These are phyloP conservation scores for Euspilapteryx auroguttella DNA, from an alignment of 2,888 invertebrate genomes.

Conservation along the genomic window DNA sequence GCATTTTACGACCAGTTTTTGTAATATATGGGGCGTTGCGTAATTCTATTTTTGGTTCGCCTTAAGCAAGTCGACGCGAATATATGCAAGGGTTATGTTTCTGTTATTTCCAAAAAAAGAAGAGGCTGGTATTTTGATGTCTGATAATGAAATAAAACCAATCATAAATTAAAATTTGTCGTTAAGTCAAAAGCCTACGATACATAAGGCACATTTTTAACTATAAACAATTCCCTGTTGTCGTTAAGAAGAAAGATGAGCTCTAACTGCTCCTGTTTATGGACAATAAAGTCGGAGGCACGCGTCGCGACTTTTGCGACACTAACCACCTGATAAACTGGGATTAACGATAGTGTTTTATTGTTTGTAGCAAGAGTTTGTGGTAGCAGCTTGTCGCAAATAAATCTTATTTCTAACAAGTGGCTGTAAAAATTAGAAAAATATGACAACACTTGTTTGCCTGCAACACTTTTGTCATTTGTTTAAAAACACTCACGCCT, in stretches of 20 bases:
- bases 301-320: constrained; percentile 31
- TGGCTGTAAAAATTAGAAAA: too few species aligned
- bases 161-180: constrained; percentile 43
- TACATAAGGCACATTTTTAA: constrained; percentile 39
- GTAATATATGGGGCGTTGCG: constrained; percentile 53
- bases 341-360: constrained; percentile 16
- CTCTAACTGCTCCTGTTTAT: constrained; percentile 51
- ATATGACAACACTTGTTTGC: background rate
- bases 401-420: too few species aligned
- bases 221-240: constrained; percentile 47
- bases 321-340: constrained; percentile 26
- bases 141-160: too few species aligned
- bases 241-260: constrained; percentile 61
- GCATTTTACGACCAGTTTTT: constrained; percentile 42
- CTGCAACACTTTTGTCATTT: too few species aligned
- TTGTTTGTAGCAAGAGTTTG: constrained; percentile 7
- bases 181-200: too few species aligned
- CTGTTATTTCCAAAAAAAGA: too few species aligned
- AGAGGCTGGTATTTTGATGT: too few species aligned
- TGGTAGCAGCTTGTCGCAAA: background rate
- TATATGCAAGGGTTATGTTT: too few species aligned
- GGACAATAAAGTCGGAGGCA: constrained; percentile 50
- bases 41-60: constrained; percentile 29
- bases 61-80: constrained; percentile 1
- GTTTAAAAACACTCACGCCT: too few species aligned